phyloP scores from a whole-genome alignment of 2,797 vertebrate species.

The Platalea minor region DNA sequence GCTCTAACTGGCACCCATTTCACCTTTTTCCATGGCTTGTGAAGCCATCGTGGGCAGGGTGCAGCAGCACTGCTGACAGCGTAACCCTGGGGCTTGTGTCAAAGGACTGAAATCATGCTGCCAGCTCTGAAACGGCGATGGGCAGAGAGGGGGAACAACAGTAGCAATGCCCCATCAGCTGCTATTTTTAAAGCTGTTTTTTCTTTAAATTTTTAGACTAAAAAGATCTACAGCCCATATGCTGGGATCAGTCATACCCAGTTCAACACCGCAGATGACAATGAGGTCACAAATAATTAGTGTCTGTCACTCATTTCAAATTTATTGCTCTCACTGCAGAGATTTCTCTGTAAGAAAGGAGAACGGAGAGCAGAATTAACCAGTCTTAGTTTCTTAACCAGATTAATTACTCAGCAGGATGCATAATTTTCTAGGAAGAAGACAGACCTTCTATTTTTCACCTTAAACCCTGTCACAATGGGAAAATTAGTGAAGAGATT shows the following conservation, averaged over 20 bases:
- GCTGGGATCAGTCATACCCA: neutral
- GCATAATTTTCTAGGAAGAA: slow-evolving; percentile 37
- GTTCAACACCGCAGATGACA: neutral
- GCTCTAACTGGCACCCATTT: neutral
- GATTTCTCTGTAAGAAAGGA: slow-evolving; percentile 11
- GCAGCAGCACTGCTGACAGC: neutral
- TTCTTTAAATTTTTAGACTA: neutral
- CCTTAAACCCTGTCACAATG: slow-evolving; percentile 17
- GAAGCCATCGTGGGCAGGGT: neutral
- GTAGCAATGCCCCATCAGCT: neutral
- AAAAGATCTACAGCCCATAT: neutral
- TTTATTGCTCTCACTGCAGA: slow-evolving; percentile 29
- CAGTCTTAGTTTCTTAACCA: neutral
- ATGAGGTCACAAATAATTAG: slow-evolving; percentile 59
- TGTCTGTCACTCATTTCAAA: slow-evolving; percentile 21
- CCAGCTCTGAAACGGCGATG: neutral
- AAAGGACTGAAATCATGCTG: neutral
- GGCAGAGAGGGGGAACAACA: neutral
- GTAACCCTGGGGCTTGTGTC: neutral
- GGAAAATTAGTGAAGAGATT: slow-evolving; percentile 26
- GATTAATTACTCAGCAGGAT: slow-evolving; percentile 43
- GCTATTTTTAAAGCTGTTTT: neutral
- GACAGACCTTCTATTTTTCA: slow-evolving; percentile 16
- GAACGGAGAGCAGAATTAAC: slow-evolving; percentile 2
- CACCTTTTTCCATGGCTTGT: neutral